Conservation (phyloP, 2,888 invertebrate species). For the Eupithecia tripunctaria region DNA sequence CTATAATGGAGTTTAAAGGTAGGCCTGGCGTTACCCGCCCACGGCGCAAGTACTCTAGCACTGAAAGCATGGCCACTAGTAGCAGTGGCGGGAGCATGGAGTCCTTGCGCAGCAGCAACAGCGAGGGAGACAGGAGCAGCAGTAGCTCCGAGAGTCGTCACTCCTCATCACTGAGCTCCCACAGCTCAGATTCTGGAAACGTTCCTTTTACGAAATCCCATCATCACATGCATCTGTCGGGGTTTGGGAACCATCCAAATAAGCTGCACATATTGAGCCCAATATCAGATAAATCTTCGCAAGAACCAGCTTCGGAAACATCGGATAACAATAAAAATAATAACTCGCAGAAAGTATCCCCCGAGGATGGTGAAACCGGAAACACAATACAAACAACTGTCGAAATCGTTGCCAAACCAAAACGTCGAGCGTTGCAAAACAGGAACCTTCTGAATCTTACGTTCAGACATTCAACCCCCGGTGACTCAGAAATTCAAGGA, state of each 20-base stretch:
- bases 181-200: slow-evolving; percentile 92
- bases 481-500: slow-evolving; percentile 91
- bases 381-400: slow-evolving; percentile 77
- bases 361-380: slow-evolving; percentile 85
- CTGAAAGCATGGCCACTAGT: slow-evolving; percentile 94
- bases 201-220: slow-evolving; percentile 85
- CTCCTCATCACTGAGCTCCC: slow-evolving; percentile 93
- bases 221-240: slow-evolving; percentile 86
- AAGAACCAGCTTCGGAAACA: slow-evolving; percentile 92
- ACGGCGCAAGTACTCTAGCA: slow-evolving; percentile 89
- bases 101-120: slow-evolving; percentile 93
- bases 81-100: slow-evolving; percentile 95
- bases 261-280: slow-evolving; percentile 94
- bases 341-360: slow-evolving; percentile 90
- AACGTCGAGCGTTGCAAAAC: slow-evolving; percentile 89
- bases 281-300: slow-evolving; percentile 95
- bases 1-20: slow-evolving; percentile 86
- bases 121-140: slow-evolving; percentile 93
- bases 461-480: slow-evolving; percentile 86
- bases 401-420: slow-evolving; percentile 83
- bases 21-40: slow-evolving; percentile 82
- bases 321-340: slow-evolving; percentile 92
- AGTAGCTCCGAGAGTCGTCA: slow-evolving; percentile 93
- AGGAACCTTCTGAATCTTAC: slow-evolving; percentile 89
- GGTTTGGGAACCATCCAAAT: slow-evolving; percentile 89